A percentile compares a stretch with the other conserved stretches of the same genome.
Conservation (phyloP, 2,113 vertebrate species). For the Brachirus orientalis region DNA sequence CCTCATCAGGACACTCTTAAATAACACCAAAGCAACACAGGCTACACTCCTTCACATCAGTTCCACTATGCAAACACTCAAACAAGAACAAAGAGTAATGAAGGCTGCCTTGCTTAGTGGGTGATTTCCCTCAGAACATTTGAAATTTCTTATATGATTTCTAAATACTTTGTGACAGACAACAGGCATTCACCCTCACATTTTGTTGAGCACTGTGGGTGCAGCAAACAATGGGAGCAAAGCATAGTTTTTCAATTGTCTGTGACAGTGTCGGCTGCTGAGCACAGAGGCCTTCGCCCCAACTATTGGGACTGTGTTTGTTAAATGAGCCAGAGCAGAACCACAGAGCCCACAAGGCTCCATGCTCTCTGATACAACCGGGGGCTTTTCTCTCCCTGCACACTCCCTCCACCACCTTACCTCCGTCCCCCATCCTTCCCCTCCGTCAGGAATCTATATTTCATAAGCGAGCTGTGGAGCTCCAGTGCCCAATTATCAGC, state of each 20-base stretch:
- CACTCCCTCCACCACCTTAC: slow-evolving; percentile 55
- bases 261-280: slow-evolving; percentile 64
- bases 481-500: slow-evolving; percentile 84
- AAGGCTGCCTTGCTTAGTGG: neutral
- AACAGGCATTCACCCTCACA: slow-evolving; percentile 36
- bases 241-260: slow-evolving; percentile 64
- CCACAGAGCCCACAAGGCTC: slow-evolving; percentile 66
- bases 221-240: slow-evolving; percentile 64
- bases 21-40: slow-evolving; percentile 8
- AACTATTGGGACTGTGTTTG: slow-evolving; percentile 67
- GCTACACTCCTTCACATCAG: slow-evolving; percentile 12
- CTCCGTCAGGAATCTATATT: slow-evolving; percentile 85
- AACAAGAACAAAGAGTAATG: neutral
- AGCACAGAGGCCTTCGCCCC: slow-evolving; percentile 56
- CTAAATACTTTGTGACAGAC: slow-evolving; percentile 25
- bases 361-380: slow-evolving; percentile 63
- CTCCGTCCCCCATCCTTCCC: slow-evolving; percentile 54
- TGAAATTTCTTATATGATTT: slow-evolving; percentile 34
- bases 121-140: slow-evolving; percentile 7
- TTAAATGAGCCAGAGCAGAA: slow-evolving; percentile 73
- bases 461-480: slow-evolving; percentile 84
- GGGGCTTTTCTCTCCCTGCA: slow-evolving; percentile 76
- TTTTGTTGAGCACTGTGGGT: slow-evolving; percentile 55
- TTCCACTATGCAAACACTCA: neutral
- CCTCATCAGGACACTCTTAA: slow-evolving; percentile 24